Conservation (phyloP, 1,140 invertebrate genomes). For the Pseudomyrmex pallidus region DNA sequence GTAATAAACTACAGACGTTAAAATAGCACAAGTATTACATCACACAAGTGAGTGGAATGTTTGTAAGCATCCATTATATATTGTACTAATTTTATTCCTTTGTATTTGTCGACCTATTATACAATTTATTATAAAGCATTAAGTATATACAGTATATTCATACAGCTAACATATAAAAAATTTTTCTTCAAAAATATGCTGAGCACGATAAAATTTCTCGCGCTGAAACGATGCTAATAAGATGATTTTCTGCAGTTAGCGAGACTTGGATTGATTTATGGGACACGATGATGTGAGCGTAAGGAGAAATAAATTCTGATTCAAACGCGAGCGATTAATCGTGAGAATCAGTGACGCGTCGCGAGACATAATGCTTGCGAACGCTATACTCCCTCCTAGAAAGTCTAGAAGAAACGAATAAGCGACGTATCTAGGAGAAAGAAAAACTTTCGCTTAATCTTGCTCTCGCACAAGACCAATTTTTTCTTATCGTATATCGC, state of each 20-base stretch:
- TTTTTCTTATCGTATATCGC: slow-evolving; percentile 27
- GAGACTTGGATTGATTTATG: slow-evolving; percentile 36
- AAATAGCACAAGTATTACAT: no score
- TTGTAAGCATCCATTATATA: neutral
- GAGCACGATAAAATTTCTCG: slow-evolving; percentile 35
- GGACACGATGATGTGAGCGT: slow-evolving; percentile 15
- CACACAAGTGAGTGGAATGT: neutral
- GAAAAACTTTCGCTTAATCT: slow-evolving; percentile 69
- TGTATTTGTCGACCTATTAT: slow-evolving; percentile 5
- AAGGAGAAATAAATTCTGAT: slow-evolving; percentile 46
- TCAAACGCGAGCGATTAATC: slow-evolving; percentile 46
- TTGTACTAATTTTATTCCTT: no score
- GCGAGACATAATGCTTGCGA: neutral
- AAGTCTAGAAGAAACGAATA: slow-evolving; percentile 15
- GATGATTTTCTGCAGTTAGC: slow-evolving; percentile 35
- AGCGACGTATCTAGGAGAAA: neutral
- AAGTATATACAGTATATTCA: slow-evolving; percentile 7
- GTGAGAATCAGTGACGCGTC: slow-evolving; percentile 10
- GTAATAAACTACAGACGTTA: slow-evolving; percentile 18
- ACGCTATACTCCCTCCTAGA: neutral
- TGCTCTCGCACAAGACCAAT: slow-evolving; percentile 27
- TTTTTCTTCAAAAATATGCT: slow-evolving; percentile 22
- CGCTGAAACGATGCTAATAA: slow-evolving; percentile 20
- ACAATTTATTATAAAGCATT: slow-evolving; percentile 6
- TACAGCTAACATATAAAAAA: neutral